Evolutionary conservation across 2,797 vertebrate species (phyloP).

Genomic region (Hipposideros larvatus): DNA sequence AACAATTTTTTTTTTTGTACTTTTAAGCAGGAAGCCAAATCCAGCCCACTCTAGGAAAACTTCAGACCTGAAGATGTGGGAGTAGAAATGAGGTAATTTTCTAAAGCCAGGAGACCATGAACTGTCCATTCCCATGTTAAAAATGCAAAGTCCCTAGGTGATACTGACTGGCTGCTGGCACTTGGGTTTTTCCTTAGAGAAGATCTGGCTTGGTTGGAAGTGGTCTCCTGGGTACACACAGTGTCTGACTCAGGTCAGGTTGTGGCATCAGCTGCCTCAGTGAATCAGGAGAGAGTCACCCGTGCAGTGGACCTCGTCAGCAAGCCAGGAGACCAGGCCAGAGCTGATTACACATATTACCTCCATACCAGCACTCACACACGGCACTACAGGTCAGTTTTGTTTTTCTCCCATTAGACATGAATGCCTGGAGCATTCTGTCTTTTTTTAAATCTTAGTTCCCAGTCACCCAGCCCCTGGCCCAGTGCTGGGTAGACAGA

Average conservation of each 20-base stretch:
- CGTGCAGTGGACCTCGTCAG: not conserved
- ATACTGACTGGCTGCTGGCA: no score
- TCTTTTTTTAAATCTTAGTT: not conserved
- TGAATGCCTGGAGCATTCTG: not conserved
- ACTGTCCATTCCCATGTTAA: not conserved
- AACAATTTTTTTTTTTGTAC: no score
- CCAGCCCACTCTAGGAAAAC: not conserved
- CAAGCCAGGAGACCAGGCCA: not conserved
- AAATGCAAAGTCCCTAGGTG: not conserved
- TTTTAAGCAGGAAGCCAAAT: not conserved
- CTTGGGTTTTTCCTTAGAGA: not conserved
- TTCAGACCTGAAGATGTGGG: not conserved
- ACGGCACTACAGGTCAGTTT: rapidly evolving
- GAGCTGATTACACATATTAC: not conserved
- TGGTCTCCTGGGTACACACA: not conserved
- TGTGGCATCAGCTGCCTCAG: not conserved
- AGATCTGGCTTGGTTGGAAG: not conserved
- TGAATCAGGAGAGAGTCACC: not conserved
- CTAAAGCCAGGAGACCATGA: not conserved
- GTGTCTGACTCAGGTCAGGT: not conserved
- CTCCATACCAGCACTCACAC: not conserved
- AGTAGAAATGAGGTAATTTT: not conserved
- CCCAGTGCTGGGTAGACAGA: not conserved
- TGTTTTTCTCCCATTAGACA: not conserved
- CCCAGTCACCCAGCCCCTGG: not conserved